Conservation (phyloP, 1,140 invertebrate species). For the Tetramorium alpestre region DNA sequence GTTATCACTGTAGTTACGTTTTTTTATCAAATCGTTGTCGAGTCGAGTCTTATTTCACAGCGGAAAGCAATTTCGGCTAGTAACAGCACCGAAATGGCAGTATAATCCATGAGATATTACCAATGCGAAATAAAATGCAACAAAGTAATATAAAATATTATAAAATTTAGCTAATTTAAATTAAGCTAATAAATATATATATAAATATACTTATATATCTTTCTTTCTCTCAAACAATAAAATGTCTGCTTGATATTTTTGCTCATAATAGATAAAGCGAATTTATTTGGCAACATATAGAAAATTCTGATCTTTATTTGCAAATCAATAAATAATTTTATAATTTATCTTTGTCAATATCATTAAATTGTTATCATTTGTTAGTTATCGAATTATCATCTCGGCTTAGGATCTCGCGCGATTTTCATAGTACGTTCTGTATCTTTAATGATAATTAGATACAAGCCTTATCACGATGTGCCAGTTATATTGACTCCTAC, state of each 20-base stretch:
- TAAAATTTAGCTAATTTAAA: neutral
- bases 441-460: neutral
- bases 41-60: neutral
- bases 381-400: neutral
- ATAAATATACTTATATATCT: too few species aligned
- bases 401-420: neutral
- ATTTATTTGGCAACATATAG: neutral
- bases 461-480: constrained; percentile 6
- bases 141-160: neutral
- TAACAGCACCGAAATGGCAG: neutral
- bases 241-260: neutral
- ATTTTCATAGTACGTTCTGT: neutral
- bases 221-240: neutral
- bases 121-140: neutral
- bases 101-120: neutral
- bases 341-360: neutral
- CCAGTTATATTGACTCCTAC: constrained; percentile 33
- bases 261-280: neutral
- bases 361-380: neutral
- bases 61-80: neutral
- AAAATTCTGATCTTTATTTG: neutral
- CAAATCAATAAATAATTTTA: neutral
- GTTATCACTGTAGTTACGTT: constrained; percentile 38
- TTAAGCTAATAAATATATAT: neutral
- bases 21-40: constrained; percentile 10